Base-by-base conservation (phyloP, 2,113 vertebrate genomes). In the Phocoena sinus region DNA sequence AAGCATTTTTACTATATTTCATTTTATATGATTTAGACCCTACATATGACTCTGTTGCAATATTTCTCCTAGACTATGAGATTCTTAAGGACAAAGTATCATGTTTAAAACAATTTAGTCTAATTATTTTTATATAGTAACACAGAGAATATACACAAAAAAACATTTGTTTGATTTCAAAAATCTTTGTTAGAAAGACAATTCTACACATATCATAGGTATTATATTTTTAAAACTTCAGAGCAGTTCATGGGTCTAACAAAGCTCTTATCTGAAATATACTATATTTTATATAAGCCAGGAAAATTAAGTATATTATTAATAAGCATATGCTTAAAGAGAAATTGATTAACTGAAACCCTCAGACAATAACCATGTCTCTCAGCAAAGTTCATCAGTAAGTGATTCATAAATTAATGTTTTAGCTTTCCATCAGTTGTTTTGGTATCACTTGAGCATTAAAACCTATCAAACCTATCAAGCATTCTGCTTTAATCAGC, bases 271-370 rank as follows among this genome's bases (percentile, higher is more conserved):
- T 71, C 5, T 93, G 31, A 96, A 90, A 91, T 81, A 89, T 23
- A 79, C 31, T 79, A 53, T 31, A 84, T 74, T 93, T 96, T 73
- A 89, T 60, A 6, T 70, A 44, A 89, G 10, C 56, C 63, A 92
- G 36, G 31, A 95, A 94, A 86, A 74, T 56, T 84, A 33, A 58
- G 38, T 90, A 92, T 94, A 94, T 97, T 96, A 98, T 97, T 97
- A 97, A 89, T 96, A 97, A 96, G 88, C 90, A 76, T 96, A 88
- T 96, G 90, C 87, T 97, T 97, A 98, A 97, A 91, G 96, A 68
- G 88, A 93, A 97, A 98, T 95, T 97, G 95, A 98, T 98, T 96
- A 97, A 97, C 91, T 97, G 90, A 98, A 97, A 83, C 91, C 95
- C 82, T 94, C 87, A 97, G 83, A 98, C 94, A 97, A 92, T 97